Evolutionary conservation across 2,888 invertebrate genomes (phyloP), one percentile per base, ranked within the genome.

Genomic region (Abrostola triplasia): DNA sequence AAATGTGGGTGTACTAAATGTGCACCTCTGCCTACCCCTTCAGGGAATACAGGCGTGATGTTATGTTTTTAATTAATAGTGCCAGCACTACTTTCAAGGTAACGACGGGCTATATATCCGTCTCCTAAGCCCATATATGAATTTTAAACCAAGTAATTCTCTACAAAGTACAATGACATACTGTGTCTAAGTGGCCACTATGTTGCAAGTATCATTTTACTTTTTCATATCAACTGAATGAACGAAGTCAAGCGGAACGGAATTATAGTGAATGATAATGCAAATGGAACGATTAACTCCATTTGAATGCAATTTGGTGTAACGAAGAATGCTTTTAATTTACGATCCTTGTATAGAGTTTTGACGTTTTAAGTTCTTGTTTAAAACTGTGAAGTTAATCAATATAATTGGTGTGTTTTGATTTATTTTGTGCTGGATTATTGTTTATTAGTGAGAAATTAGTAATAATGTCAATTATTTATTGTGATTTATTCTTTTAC

Each of bases 221-320:
- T 65, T 74, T 64, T 70, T 70, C 50, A 74, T 49, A 53, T 55
- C 51, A 4, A 8, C n/a, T 0, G 36, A 5, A 38, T 4, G 47
- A 52, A 10, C 0, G 1, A 35, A 74, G 48, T 74, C 24, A 58
- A 37, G 65, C 60, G 70, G 0, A 51, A 5, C 51, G 12, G 42
- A 57, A 58, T 68, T 49, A 36, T 52, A 70, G 7, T 55, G 36
- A 60, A 44, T 55, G 59, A 55, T 73, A 70, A 71, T 71, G 62
- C 54, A 41, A 58, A 73, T 58, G 57, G 12, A 37, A 56, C 56
- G 54, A 55, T 70, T 73, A 70, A 69, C 60, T 61, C 47, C 42
- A 59, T 49, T 63, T 36, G 35, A 64, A 49, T 37, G 51, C 54
- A 57, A 61, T 53, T 73, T 62, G 50, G 59, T 73, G 70, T 75